These are phyloP conservation scores for Chaenogobius annularis DNA, from an alignment of 2,113 vertebrate genomes.

Conservation along the genomic window DNA sequence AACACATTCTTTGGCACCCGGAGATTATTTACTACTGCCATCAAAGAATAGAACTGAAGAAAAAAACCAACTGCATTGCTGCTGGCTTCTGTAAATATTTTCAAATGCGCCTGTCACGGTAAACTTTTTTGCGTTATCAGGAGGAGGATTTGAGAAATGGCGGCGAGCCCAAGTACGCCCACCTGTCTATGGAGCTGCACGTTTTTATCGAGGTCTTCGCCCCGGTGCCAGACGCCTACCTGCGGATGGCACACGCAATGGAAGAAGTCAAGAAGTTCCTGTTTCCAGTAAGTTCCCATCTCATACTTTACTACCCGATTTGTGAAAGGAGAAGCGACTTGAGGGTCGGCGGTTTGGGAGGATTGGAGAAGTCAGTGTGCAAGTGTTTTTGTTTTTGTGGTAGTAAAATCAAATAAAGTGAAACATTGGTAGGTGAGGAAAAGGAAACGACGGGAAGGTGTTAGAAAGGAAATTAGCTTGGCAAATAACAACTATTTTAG, in stretches of 20 bases:
- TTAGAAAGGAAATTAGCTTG: no score
- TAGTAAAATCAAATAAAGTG: background rate
- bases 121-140: slow-evolving; percentile 62
- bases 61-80: background rate
- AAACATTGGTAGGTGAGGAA: background rate
- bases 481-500: no score
- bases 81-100: no score
- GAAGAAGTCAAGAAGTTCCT: slow-evolving; percentile 98
- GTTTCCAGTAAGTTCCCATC: slow-evolving; percentile 83
- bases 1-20: no score
- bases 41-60: background rate
- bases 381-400: no score
- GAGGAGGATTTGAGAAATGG: slow-evolving; percentile 93
- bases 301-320: background rate
- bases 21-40: background rate
- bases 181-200: slow-evolving; percentile 95
- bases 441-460: no score
- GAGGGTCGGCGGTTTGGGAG: no score
- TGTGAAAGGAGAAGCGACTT: no score
- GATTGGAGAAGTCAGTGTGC: no score
- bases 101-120: no score
- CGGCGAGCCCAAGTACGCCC: slow-evolving; percentile 94
- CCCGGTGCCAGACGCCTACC: slow-evolving; percentile 92
- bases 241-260: slow-evolving; percentile 98
- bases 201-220: slow-evolving; percentile 98